Base-by-base conservation (phyloP, 2,113 vertebrate species). In the Hemibagrus wyckioides region DNA sequence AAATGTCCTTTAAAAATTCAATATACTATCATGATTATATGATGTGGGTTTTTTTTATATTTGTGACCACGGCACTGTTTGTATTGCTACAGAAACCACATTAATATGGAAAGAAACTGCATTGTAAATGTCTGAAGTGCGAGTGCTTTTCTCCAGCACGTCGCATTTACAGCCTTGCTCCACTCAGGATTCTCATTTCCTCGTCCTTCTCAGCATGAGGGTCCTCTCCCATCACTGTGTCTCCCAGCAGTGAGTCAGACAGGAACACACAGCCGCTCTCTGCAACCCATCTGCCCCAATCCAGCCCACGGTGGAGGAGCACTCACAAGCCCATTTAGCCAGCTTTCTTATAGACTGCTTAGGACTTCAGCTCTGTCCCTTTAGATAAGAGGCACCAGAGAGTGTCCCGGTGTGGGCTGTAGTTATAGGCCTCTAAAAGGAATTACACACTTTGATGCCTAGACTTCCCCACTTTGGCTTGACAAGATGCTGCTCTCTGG, bases 401-500 rank as follows among this genome's bases (percentile, higher is more conserved):
- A 83, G 80, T n/a, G 85, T 85, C 80, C 83, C 28, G 3, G 73
- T 79, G 44, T 63, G 41, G 67, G 80, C 80, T 61, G 83, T 65
- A 52, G 83, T 77, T 90, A 84, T 56, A 48, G 75, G 86, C 75
- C 81, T 75, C 80, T 83, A 80, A 85, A 85, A 87, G 71, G 81
- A 77, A 84, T 75, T 28, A 86, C 81, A 81, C 84, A 83, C 85
- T 85, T 88, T 85, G 84, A 89, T 87, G 79, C 69, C 84, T 61
- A 54, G 59, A 61, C 23, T 80, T 88, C 41, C 73, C 41, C 73
- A 63, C 71, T 85, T 85, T 54, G 50, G 81, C 57, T 73, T 61
- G 59, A 87, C 86, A 87, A 83, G 86, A 87, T 63, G 86, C 86
- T 82, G 28, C 54, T 77, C n/a, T 87, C 80, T 41, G 83, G 79